Percentiles rank a stretch among this genome's conserved stretches.
Conservation (phyloP, 2,888 invertebrate genomes). For the Vannuccia rotundouncinata region DNA sequence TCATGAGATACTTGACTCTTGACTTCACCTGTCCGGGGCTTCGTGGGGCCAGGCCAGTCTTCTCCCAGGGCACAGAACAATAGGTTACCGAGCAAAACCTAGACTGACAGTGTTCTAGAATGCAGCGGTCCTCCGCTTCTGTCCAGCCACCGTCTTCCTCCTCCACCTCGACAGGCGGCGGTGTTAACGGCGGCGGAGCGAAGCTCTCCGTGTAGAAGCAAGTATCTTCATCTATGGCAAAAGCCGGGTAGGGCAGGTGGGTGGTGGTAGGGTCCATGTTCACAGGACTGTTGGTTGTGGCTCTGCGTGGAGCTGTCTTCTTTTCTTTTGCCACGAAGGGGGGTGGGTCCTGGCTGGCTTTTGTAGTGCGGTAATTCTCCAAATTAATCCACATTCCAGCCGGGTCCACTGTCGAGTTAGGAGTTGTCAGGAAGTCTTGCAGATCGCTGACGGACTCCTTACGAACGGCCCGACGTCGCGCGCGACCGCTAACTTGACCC, state of each 20-base stretch:
- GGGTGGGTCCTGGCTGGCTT: too few species aligned
- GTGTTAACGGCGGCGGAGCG: not conserved
- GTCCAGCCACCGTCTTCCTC: not conserved
- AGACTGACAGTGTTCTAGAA: conserved; percentile 23
- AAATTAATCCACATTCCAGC: not conserved
- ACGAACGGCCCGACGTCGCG: not conserved
- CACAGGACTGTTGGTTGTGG: too few species aligned
- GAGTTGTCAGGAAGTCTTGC: not conserved
- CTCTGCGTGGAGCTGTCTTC: too few species aligned
- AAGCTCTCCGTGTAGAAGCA: conserved; percentile 6
- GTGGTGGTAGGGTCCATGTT: too few species aligned
- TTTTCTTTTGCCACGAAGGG: too few species aligned
- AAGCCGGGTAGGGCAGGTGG: not conserved
- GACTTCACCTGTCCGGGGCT: not conserved
- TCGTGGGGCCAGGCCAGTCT: too few species aligned
- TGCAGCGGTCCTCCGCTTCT: conserved; percentile 27
- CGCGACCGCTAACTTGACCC: not conserved
- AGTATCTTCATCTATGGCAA: not conserved
- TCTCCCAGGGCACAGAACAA: not conserved
- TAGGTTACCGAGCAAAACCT: not conserved
- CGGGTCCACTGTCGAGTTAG: conserved; percentile 2
- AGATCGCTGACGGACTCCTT: not conserved
- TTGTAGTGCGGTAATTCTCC: not conserved
- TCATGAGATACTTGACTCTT: not conserved
- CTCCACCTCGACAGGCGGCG: not conserved